Base-by-base conservation (phyloP, 2,888 invertebrate species). In the Philonicus albiceps region DNA sequence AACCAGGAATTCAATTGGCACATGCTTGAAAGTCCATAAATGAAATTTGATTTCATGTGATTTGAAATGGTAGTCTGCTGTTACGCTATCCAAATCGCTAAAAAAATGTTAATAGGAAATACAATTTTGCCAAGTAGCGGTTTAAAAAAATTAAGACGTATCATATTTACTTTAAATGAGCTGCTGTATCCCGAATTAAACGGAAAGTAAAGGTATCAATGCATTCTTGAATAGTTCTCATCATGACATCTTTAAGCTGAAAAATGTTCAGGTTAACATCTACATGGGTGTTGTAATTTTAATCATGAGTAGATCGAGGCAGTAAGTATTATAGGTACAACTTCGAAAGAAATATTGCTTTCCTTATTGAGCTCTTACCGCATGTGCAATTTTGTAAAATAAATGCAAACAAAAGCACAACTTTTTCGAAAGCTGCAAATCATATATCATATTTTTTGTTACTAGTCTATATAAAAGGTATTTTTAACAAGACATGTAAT, bases 161-260 rank as follows among this genome's bases (percentile, higher is more conserved):
- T 43, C 40, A 3, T 43, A 16, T 43, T 72, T 86, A 87, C 81
- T 73, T 88, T 88, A 89, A 88, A 88, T 90, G 87, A 88, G 89
- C 88, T 86, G 83, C 88, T 88, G 89, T 88, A 88, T 88, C 87
- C 88, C 88, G 89, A 85, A 75, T 88, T 19, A 30, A 7, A 1
- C n/a, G 34, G 19, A 74, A 74, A 74, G 74, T 74, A 34, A 13
- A 74, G 2, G 1, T 2, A 19, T 74, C 74, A 31, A 74, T 74
- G 13, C n/a, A n/a, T n/a, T 34, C 37, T 74, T 74, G 74, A 34
- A 74, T 37, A 8, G 34, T 8, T 31, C 16, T 74, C 34, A 74
- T 11, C 7, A 74, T 7, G 0, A n/a, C 49, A 19, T 49, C 49
- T n/a, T 49, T 49, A n/a, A 49, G 49, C 49, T 49, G 49, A n/a